Conservation (phyloP, 2,888 invertebrate species). For the Cepaea hortensis region DNA sequence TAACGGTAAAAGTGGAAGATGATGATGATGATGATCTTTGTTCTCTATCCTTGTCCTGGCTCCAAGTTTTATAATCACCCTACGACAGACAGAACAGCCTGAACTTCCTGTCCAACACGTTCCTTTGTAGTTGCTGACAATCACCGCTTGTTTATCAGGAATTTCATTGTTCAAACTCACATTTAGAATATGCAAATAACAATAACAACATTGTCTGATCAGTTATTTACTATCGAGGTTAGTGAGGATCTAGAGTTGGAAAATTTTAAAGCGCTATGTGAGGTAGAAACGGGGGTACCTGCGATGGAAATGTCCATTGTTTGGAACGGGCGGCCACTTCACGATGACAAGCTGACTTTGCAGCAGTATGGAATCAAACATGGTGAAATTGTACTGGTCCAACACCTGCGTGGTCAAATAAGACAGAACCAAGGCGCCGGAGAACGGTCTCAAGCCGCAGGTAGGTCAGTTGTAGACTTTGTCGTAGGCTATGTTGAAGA, state of each 20-base stretch:
- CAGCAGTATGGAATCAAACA: conserved; percentile 89
- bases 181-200: conserved; percentile 88
- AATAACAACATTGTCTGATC: conserved; percentile 91
- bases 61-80: background rate
- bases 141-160: background rate
- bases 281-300: conserved; percentile 77
- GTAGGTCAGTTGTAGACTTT: background rate
- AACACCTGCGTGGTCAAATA: conserved; percentile 57
- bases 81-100: conserved; percentile 25
- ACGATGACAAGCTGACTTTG: conserved; percentile 89
- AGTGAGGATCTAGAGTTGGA: conserved; percentile 94
- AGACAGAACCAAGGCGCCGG: background rate
- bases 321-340: conserved; percentile 89
- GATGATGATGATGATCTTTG: background rate
- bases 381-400: conserved; percentile 90
- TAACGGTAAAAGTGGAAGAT: too few species aligned
- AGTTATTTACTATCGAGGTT: conserved; percentile 92
- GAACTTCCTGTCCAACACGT: conserved; percentile 52
- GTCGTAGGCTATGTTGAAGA: background rate
- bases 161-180: background rate
- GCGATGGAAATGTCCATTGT: conserved; percentile 88
- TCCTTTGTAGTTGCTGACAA: conserved; percentile 40
- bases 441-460: conserved; percentile 5
- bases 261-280: conserved; percentile 86
- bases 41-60: background rate